phyloP scores from a whole-genome alignment of 2,113 vertebrate species.

The Semnornis frantzii region DNA sequence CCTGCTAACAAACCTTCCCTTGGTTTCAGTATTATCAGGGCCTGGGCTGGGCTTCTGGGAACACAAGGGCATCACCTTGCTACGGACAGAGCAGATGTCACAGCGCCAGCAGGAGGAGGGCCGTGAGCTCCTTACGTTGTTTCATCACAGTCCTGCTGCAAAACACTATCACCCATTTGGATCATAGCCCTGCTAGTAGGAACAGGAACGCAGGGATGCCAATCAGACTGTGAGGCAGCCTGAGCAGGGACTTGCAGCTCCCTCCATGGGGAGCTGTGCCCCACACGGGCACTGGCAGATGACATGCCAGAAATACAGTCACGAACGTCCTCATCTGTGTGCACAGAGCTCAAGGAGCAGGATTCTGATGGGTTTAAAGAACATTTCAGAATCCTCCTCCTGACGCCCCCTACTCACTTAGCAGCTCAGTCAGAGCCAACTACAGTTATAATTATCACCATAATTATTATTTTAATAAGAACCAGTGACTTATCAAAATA shows the following conservation, averaged over 20 bases:
- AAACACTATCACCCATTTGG: background rate
- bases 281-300: background rate
- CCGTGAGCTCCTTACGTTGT: background rate
- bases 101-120: background rate
- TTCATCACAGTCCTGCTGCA: background rate
- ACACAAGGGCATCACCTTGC: background rate
- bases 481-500: conserved; percentile 72
- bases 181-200: background rate
- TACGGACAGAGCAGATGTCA: background rate
- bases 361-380: background rate
- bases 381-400: conserved; percentile 19
- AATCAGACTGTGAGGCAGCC: background rate
- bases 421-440: conserved; percentile 58
- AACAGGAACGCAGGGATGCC: fast-evolving
- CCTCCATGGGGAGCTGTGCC: fast-evolving
- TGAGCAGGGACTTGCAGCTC: background rate
- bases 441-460: conserved; percentile 53
- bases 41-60: background rate
- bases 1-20: background rate
- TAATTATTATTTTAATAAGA: conserved; percentile 77
- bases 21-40: background rate
- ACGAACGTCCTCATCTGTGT: background rate
- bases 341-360: background rate
- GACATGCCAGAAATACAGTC: background rate
- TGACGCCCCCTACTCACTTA: background rate